Percentiles rank a stretch among this genome's conserved stretches.
Evolutionary conservation across 30 jellyfish, hydroid and myxozoan species (phyloP).

Genomic region (Haliclystus octoradiatus): DNA sequence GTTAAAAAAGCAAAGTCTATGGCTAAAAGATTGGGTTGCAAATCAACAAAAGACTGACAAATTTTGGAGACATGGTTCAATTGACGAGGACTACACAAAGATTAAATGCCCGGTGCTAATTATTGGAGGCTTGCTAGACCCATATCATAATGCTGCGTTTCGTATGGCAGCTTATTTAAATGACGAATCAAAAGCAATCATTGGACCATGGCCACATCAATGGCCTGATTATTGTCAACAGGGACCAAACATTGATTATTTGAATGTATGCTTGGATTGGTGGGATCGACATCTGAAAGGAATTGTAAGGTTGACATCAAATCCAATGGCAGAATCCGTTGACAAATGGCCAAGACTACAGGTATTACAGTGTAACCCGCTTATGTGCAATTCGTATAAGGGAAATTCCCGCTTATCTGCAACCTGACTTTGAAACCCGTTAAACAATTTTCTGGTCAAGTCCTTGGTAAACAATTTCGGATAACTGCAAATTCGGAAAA

Average conservation of each 20-base stretch:
- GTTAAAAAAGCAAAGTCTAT: constrained; percentile 4
- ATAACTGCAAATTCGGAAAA: too few relatives aligned
- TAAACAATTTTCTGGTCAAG: too few relatives aligned
- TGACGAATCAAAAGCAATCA: constrained; percentile 11
- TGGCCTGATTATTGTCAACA: constrained; percentile 25
- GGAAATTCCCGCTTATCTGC: too few relatives aligned
- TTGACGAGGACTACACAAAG: neutral
- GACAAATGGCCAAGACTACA: too few relatives aligned
- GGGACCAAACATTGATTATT: constrained; percentile 32
- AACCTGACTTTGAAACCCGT: too few relatives aligned
- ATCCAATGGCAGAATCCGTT: too few relatives aligned
- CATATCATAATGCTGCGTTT: constrained; percentile 24
- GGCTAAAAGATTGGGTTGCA: constrained; percentile 5
- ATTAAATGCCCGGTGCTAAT: constrained; percentile 24
- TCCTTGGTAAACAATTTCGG: too few relatives aligned
- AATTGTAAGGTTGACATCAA: too few relatives aligned
- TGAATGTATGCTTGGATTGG: constrained; percentile 20
- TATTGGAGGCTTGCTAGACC: constrained; percentile 29
- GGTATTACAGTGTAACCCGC: too few relatives aligned
- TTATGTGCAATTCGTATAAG: too few relatives aligned
- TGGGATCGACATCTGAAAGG: constrained; percentile 27
- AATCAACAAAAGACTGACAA: constrained; percentile 27
- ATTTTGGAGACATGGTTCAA: constrained; percentile 32
- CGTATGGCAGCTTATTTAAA: constrained; percentile 24
- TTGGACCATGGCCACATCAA: constrained; percentile 42